Evolutionary conservation across 1,140 invertebrate genomes (phyloP).

Genomic region (Carcinoscorpius rotundicauda): DNA sequence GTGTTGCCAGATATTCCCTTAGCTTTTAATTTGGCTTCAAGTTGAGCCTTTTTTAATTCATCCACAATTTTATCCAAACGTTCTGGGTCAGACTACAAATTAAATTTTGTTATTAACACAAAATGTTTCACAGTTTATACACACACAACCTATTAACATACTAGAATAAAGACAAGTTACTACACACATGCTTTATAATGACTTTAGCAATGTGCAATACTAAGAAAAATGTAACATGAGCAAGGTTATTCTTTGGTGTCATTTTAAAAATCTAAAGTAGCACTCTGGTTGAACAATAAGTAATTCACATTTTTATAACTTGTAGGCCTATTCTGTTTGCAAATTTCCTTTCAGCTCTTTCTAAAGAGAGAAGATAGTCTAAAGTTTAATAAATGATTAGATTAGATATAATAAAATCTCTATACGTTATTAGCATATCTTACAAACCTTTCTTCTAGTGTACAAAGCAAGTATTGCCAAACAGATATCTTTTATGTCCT

Average conservation of each 20-base stretch:
- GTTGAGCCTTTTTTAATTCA: slow-evolving; percentile 55
- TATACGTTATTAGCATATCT: background rate
- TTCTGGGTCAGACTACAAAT: slow-evolving; percentile 52
- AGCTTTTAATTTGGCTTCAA: slow-evolving; percentile 57
- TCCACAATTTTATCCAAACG: slow-evolving; percentile 60
- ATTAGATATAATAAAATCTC: background rate
- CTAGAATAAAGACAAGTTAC: slow-evolving; percentile 8
- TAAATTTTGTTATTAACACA: background rate
- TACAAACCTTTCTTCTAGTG: slow-evolving; percentile 56
- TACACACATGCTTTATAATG: background rate
- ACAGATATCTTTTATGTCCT: slow-evolving; percentile 72
- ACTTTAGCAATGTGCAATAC: background rate
- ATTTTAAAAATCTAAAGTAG: too few relatives aligned
- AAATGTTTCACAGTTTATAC: too few relatives aligned
- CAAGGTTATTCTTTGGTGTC: too few relatives aligned
- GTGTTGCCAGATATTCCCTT: slow-evolving; percentile 21
- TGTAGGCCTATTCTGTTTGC: too few relatives aligned
- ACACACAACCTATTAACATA: slow-evolving; percentile 5
- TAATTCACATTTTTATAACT: too few relatives aligned
- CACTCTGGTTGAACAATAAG: too few relatives aligned
- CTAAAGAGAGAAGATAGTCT: background rate
- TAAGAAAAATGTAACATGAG: background rate
- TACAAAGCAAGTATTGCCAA: slow-evolving; percentile 72
- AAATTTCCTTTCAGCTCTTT: background rate
- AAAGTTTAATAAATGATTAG: background rate